Percentiles rank a stretch among this genome's conserved stretches.
These are phyloP conservation scores for Podarcis cretensis DNA, from an alignment of 2,113 vertebrate genomes.

Conservation along the genomic window DNA sequence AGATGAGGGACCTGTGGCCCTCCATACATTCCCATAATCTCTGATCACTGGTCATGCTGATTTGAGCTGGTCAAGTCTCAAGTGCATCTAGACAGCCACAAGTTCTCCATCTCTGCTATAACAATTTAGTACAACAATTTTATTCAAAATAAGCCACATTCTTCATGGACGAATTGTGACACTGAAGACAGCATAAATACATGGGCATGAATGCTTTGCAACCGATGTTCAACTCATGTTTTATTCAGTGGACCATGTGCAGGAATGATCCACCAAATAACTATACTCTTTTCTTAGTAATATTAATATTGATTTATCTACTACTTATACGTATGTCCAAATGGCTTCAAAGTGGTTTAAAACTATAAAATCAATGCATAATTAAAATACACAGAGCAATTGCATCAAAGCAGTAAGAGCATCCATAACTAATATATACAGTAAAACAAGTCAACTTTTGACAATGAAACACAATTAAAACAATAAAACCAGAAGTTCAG, in stretches of 20 bases:
- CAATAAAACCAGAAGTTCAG: no score
- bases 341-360: no score
- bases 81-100: neutral
- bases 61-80: neutral
- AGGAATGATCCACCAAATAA: neutral
- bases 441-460: no score
- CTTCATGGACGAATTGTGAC: slow-evolving; percentile 14
- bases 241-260: neutral
- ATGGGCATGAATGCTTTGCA: neutral
- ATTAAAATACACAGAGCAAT: no score
- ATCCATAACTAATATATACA: no score
- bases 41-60: neutral
- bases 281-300: no score
- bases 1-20: neutral
- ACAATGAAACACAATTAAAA: no score
- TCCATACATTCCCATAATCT: neutral
- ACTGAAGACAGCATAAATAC: neutral
- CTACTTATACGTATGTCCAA: no score
- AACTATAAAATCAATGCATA: no score
- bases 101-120: neutral
- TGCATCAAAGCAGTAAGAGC: no score
- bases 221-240: neutral
- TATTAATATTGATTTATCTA: no score
- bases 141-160: slow-evolving; percentile 44
- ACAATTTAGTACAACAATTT: slow-evolving; percentile 11